These are phyloP conservation scores for Mycteria americana DNA, from an alignment of 2,797 vertebrate genomes.

Conservation along the genomic window DNA sequence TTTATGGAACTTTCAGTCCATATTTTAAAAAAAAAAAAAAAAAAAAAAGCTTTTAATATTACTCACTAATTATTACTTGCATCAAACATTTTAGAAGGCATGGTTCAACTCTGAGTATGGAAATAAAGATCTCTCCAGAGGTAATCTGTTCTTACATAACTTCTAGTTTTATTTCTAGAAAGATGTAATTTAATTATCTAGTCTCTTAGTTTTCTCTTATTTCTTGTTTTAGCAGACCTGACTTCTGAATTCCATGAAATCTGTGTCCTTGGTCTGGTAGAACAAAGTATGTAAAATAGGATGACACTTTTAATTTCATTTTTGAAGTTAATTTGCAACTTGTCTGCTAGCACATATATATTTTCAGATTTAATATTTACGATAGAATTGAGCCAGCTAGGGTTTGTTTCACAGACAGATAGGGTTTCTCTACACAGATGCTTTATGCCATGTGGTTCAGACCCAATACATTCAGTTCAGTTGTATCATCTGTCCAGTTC, in stretches of 20 bases:
- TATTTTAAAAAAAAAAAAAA: not conserved
- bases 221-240: not conserved
- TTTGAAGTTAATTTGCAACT: not conserved
- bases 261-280: not conserved
- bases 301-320: not conserved
- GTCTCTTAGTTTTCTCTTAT: not conserved
- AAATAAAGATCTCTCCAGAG: not conserved
- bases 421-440: not conserved
- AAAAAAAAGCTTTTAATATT: not conserved
- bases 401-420: not conserved
- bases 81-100: not conserved
- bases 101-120: not conserved
- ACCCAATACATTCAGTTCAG: not conserved
- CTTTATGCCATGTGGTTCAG: not conserved
- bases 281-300: not conserved
- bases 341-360: not conserved
- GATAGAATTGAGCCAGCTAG: not conserved
- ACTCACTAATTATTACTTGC: not conserved
- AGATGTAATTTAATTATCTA: not conserved
- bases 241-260: not conserved
- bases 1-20: not conserved
- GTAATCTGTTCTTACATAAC: not conserved
- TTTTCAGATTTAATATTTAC: not conserved
- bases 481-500: not conserved
- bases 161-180: not conserved